Evolutionary conservation across 1,140 invertebrate species (phyloP), one percentile per base, ranked within the genome.

Genomic region (Papilio glaucus): DNA sequence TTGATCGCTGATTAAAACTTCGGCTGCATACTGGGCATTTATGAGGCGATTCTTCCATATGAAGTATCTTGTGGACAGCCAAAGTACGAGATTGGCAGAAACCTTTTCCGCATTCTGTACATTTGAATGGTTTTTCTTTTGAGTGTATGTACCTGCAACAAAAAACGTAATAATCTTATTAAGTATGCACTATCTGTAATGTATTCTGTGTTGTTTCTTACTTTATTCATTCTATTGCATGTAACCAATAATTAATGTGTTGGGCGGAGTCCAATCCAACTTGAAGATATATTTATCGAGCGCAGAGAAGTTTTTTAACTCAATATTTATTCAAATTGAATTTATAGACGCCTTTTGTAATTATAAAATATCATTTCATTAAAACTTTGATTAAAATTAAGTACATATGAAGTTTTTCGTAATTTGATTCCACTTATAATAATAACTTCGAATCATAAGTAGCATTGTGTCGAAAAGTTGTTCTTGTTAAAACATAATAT

Each of bases 61-160:
- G 97, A 5, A 98, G 94, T 82, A 98, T 98, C 88, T 97, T 98
- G 94, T 99, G 98, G 3, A 98, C 98, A 8, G 98, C 98, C 75
- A 99, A 93, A 0, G 98, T 99, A 41, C 98, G 94, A 15, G 97
- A 98, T 85, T 99, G 98, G 87, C 98, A 99, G 94, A 99, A 99
- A 12, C 98, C 98, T 93, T 99, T 99, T 63, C 98, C 98, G 86
- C 98, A 99, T 91, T 98, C 97, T 15, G 95, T 96, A 90, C 98
- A 99, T 93, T 98, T 99, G 94, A 98, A 99, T 0, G 98, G 98
- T 86, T 99, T 99, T 91, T 99, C 98, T 92, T 99, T 99, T 33
- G 97, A 98, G 93, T 99, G 98, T 77, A 99, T 99, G 88, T 98
- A 99, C 94, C 98, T 99, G 95, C 29, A 95, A 95, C 77, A 88